phyloP scores from a whole-genome alignment of 2,797 vertebrate species.

The Alca torda region DNA sequence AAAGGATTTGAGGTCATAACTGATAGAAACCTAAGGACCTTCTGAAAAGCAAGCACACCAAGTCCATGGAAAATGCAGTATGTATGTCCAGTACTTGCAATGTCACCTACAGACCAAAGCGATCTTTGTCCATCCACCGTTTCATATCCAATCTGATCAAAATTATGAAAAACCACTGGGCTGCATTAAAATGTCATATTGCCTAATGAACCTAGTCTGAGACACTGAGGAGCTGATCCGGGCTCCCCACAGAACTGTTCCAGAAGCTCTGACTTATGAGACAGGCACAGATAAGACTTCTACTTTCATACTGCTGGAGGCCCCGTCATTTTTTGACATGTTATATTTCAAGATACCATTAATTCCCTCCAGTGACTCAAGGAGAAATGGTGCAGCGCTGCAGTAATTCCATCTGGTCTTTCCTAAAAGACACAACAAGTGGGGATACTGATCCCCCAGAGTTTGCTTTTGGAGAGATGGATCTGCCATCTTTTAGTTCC shows the following conservation, averaged over 20 bases:
- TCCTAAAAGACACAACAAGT: background rate
- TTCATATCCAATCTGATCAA: background rate
- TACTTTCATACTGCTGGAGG: background rate
- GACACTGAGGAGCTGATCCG: background rate
- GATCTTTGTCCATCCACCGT: background rate
- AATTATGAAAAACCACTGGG: background rate
- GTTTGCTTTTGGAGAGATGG: background rate
- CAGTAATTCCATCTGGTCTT: background rate
- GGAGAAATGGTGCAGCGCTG: background rate
- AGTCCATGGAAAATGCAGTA: background rate
- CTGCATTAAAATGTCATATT: background rate
- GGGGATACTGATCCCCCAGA: background rate
- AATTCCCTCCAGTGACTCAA: background rate
- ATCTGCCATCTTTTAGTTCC: background rate
- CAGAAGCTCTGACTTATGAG: background rate
- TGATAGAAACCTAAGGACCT: background rate
- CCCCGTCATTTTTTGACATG: background rate
- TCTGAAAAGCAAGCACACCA: background rate
- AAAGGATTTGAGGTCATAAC: background rate
- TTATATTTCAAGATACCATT: background rate
- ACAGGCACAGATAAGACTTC: background rate
- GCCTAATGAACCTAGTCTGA: background rate
- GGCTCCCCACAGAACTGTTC: background rate
- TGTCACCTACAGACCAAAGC: background rate
- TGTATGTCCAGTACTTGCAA: background rate